Evolutionary conservation across 2,797 vertebrate genomes (phyloP), one percentile per base, ranked within the genome.

Genomic region (Manis crassicaudata): DNA sequence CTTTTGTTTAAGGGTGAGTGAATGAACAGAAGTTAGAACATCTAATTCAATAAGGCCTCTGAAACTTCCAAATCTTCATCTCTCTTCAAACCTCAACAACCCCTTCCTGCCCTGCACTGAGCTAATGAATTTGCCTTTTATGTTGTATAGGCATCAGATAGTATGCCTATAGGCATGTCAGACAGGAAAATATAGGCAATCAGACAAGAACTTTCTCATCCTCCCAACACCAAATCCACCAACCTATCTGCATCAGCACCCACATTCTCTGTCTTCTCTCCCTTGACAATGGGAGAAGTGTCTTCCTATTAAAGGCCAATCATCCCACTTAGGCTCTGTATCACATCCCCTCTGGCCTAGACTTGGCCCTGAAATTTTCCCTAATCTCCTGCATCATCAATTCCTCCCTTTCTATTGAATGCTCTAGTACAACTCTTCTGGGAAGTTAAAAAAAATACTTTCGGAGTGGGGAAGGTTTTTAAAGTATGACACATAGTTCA

Each of bases 151-250:
- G 43, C 43, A 46, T 46, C 43, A 46, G 43, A 46, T 46, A 46
- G 9, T 46, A 46, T 46, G 43, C 43, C 43, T 46, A 46, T 10
- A 46, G 43, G 10, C 43, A 46, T 46, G 43, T 46, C 43, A 46
- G 43, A 46, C 63, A 60, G 37, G 67, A 89, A 88, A 94, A 94
- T 50, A 85, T 3, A 80, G 25, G 27, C 20, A 50, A 85, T 54
- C 35, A 77, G 58, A 14, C 10, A 77, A 58, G 67, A 92, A 85
- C 5, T 62, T 68, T 88, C 67, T 92, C 52, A 91, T 60, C 27
- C 43, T 96, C 73, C 75, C n/a, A 94, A 52, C n/a, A 56, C 65
- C 35, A 85, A 73, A 81, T 58, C 76, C 8, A 87, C 73, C 88
- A 80, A 50, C 29, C 54, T 88, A 35, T 50, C 65, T 70, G 35